phyloP scores from a whole-genome alignment of 2,113 vertebrate genomes.

The Theristicus caerulescens region DNA sequence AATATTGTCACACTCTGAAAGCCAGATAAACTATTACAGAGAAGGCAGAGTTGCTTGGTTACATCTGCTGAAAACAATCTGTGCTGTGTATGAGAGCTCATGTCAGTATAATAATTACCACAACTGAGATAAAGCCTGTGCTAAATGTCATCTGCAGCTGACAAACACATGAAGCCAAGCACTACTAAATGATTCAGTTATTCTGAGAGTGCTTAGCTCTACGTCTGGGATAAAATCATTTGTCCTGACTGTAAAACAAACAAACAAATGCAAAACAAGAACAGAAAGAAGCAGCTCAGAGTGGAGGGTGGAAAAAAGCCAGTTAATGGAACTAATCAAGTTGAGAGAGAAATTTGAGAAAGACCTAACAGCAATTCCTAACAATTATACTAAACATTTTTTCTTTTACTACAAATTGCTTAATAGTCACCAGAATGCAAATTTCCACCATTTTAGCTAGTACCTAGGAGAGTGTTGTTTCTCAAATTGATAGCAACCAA shows the following conservation, averaged over 20 bases:
- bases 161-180: conserved; percentile 65
- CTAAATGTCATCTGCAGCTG: conserved; percentile 75
- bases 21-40: conserved; percentile 45
- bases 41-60: conserved; percentile 64
- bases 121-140: conserved; percentile 73
- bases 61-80: conserved; percentile 72
- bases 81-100: conserved; percentile 55
- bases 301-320: not conserved
- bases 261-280: conserved; percentile 7
- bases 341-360: conserved; percentile 4
- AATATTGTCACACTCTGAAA: conserved; percentile 32
- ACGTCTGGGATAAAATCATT: conserved; percentile 42
- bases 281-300: not conserved
- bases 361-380: not conserved
- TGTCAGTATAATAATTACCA: conserved; percentile 73
- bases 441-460: not conserved
- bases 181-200: conserved; percentile 64
- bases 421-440: conserved; percentile 3
- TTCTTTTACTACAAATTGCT: conserved; percentile 5
- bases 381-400: not conserved
- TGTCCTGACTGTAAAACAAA: conserved; percentile 43
- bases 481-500: not conserved
- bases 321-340: not conserved
- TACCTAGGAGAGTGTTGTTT: not conserved
- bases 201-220: conserved; percentile 50